phyloP scores from a whole-genome alignment of 2,113 vertebrate genomes.

The Perca flavescens region DNA sequence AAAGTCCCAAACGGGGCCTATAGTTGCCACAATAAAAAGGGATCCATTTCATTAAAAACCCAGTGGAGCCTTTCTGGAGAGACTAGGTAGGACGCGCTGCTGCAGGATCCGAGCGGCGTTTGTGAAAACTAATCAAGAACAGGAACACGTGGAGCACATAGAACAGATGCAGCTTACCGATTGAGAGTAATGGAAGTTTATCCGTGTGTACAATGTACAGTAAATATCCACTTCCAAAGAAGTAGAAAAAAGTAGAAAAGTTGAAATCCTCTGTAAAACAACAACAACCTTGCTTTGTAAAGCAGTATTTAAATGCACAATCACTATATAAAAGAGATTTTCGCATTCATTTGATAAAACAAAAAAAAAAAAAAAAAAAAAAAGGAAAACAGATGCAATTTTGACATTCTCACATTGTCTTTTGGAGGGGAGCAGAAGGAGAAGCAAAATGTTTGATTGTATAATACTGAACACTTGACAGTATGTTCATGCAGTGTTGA shows the following conservation, averaged over 20 bases:
- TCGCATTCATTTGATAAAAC: constrained; percentile 25
- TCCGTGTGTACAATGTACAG: constrained; percentile 35
- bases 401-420: constrained; percentile 20
- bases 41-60: constrained; percentile 17
- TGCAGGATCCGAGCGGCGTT: neutral
- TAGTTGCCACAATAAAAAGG: constrained; percentile 6
- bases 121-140: constrained; percentile 7
- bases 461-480: constrained; percentile 27
- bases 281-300: constrained; percentile 22
- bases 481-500: constrained; percentile 1
- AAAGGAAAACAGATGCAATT: constrained; percentile 17
- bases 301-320: constrained; percentile 48
- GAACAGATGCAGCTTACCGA: constrained; percentile 18
- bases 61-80: neutral
- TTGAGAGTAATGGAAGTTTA: neutral
- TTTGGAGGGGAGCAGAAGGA: neutral
- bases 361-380: constrained; percentile 28
- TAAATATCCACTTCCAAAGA: constrained; percentile 49
- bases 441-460: neutral
- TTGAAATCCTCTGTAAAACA: neutral
- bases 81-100: neutral
- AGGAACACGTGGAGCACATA: constrained; percentile 14
- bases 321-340: constrained; percentile 57
- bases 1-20: neutral
- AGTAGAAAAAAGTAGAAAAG: neutral